These are phyloP conservation scores for Tenualosa ilisha DNA, from an alignment of 2,797 vertebrate species.

Conservation along the genomic window DNA sequence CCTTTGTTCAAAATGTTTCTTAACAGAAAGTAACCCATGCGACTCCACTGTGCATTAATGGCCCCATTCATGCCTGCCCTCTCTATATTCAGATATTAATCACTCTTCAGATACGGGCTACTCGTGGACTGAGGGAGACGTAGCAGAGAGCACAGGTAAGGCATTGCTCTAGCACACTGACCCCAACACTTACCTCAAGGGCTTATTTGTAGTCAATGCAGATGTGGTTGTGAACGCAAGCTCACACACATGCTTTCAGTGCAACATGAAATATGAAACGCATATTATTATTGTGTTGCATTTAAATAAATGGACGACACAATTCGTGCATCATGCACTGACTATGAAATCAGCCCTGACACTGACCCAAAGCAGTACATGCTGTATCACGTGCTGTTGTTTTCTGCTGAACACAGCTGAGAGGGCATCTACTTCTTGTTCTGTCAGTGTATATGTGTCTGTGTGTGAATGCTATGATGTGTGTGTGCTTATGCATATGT, in stretches of 20 bases:
- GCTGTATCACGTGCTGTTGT: neutral
- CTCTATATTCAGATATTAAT: constrained; percentile 73
- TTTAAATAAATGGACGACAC: too few relatives aligned
- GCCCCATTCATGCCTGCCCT: neutral
- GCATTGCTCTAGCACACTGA: neutral
- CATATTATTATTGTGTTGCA: too few relatives aligned
- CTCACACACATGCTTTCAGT: too few relatives aligned
- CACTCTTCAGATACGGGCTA: constrained; percentile 74
- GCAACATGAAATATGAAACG: too few relatives aligned
- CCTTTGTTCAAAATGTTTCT: neutral
- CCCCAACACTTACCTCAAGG: neutral
- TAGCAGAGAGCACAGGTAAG: constrained; percentile 73
- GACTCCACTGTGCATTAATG: neutral
- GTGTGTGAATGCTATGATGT: neutral
- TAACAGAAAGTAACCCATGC: neutral
- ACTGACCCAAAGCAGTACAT: neutral
- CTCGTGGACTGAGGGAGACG: constrained; percentile 69
- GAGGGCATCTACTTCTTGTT: constrained; percentile 16
- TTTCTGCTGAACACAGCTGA: neutral
- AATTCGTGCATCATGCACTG: too few relatives aligned
- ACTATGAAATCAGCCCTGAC: neutral
- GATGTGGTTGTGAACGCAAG: too few relatives aligned
- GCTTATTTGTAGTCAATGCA: too few relatives aligned
- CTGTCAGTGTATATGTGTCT: neutral
- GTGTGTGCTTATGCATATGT: constrained; percentile 10